Evolutionary conservation across 2,797 vertebrate species (phyloP).

Genomic region (Hirundo rustica): DNA sequence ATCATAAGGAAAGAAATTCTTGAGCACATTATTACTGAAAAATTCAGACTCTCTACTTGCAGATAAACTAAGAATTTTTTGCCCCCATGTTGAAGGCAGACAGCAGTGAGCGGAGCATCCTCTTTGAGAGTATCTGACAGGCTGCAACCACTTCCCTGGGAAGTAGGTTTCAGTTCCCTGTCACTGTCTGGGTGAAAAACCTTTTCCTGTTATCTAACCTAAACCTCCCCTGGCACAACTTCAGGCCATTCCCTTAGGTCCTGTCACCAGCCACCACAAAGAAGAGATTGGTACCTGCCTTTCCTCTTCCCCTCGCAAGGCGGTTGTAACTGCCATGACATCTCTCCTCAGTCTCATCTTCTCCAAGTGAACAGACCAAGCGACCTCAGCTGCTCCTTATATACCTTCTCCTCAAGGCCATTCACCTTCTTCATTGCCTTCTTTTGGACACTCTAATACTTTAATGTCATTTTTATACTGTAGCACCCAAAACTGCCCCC

Average conservation of each 20-base stretch:
- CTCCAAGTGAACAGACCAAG: not conserved
- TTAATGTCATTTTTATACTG: not conserved
- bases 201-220: not conserved
- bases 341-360: not conserved
- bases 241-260: not conserved
- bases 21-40: not conserved
- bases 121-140: not conserved
- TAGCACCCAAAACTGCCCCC: rapidly evolving
- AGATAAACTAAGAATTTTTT: not conserved
- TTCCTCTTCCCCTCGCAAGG: not conserved
- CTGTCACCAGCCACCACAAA: no score
- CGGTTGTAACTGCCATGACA: not conserved
- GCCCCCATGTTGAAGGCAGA: not conserved
- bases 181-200: not conserved
- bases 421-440: not conserved
- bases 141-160: not conserved
- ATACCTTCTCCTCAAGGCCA: rapidly evolving
- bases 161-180: not conserved
- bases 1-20: not conserved
- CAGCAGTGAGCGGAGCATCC: not conserved
- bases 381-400: not conserved
- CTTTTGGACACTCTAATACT: no score
- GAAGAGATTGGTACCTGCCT: not conserved
- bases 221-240: not conserved
- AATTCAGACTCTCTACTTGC: not conserved